Evolutionary conservation across 2,113 vertebrate genomes (phyloP).

Genomic region (Cynopterus brachyotis): DNA sequence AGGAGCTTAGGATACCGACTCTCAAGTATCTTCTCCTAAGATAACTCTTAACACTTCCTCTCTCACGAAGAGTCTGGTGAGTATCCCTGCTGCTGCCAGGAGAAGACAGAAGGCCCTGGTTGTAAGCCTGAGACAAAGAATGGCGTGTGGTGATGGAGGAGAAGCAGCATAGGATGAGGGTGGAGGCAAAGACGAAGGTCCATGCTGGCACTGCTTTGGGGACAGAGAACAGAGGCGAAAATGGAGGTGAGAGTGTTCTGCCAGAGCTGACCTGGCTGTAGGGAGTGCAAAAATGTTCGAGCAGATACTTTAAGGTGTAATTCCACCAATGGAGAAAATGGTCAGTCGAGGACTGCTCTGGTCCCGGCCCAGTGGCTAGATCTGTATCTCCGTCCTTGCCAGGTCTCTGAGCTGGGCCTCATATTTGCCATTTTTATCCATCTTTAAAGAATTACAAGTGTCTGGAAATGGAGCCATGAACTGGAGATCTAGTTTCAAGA

Average conservation of each 20-base stretch:
- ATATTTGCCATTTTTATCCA: neutral
- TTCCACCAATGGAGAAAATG: neutral
- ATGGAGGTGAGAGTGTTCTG: neutral
- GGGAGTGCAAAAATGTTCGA: neutral
- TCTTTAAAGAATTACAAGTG: neutral
- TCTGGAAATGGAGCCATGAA: neutral
- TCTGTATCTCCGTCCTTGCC: neutral
- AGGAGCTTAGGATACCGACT: neutral
- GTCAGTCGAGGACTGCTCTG: accelerated
- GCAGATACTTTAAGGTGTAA: neutral
- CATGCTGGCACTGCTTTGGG: too few species aligned
- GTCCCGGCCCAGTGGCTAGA: neutral
- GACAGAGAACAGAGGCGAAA: too few species aligned
- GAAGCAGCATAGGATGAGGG: neutral
- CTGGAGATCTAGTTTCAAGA: neutral
- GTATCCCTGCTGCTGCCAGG: too few species aligned
- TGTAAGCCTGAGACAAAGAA: neutral
- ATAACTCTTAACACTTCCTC: neutral
- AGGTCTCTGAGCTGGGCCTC: neutral
- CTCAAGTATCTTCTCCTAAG: neutral
- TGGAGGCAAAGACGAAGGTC: neutral
- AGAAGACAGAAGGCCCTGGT: accelerated
- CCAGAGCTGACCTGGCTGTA: neutral
- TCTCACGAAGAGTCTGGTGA: neutral
- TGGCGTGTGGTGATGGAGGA: too few species aligned